Evolutionary conservation across 2,113 vertebrate genomes (phyloP).

Genomic region (Scomber japonicus): DNA sequence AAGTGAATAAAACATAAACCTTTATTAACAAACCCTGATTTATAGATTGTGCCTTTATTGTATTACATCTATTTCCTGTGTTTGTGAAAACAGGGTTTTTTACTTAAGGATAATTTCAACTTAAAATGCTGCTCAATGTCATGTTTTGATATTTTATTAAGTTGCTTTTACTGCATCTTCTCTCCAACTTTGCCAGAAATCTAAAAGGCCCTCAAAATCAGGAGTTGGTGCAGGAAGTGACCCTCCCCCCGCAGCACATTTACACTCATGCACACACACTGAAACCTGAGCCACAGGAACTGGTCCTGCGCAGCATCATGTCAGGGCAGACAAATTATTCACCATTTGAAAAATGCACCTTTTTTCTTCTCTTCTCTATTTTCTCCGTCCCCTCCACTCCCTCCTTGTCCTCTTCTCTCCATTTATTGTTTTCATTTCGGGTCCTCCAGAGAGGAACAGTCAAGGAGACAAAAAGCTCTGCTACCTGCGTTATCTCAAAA

Average conservation of each 20-base stretch:
- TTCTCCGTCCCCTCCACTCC: slow-evolving; percentile 25
- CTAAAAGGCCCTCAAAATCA: slow-evolving; percentile 46
- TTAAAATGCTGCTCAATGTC: background rate
- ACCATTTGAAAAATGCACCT: slow-evolving; percentile 71
- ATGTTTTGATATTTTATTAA: too few species aligned
- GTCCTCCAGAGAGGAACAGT: slow-evolving; percentile 62
- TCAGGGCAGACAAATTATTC: slow-evolving; percentile 86
- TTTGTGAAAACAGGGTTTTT: background rate
- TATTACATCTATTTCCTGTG: background rate
- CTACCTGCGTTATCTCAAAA: slow-evolving; percentile 84
- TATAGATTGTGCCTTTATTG: background rate
- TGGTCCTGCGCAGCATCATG: slow-evolving; percentile 87
- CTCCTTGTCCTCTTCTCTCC: slow-evolving; percentile 36
- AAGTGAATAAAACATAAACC: background rate
- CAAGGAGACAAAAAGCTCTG: slow-evolving; percentile 67
- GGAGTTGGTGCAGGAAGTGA: slow-evolving; percentile 65
- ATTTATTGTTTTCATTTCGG: slow-evolving; percentile 78
- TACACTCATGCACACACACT: slow-evolving; percentile 73
- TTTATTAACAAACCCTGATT: background rate
- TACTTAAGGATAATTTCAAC: background rate
- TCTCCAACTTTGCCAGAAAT: slow-evolving; percentile 44
- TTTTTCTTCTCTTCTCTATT: slow-evolving; percentile 61
- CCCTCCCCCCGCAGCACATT: slow-evolving; percentile 68
- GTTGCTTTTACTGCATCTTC: slow-evolving; percentile 12
- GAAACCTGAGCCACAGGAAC: slow-evolving; percentile 90